Evolutionary conservation across 2,113 vertebrate species (phyloP).

Genomic region (Xerus inauris): DNA sequence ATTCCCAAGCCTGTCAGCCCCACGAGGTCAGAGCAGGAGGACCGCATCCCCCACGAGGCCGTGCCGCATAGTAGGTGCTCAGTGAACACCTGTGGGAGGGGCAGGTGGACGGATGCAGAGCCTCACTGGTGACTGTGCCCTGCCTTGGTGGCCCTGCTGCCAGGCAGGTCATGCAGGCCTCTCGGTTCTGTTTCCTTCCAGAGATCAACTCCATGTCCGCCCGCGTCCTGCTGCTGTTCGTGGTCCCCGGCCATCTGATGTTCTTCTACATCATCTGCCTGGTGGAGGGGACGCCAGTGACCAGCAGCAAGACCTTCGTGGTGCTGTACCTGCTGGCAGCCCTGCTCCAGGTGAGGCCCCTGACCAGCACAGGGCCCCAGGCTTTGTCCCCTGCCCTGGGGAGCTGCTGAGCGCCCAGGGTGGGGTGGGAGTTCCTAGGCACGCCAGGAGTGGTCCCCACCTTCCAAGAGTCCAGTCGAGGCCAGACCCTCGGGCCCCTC

Average conservation of each 20-base stretch:
- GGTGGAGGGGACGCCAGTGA: conserved; percentile 90
- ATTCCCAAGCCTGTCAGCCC: no score
- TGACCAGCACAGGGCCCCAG: not conserved
- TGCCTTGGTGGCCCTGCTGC: not conserved
- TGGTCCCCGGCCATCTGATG: conserved; percentile 94
- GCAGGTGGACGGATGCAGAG: no score
- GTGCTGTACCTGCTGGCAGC: conserved; percentile 92
- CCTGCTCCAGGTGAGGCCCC: conserved; percentile 91
- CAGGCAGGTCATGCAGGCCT: not conserved
- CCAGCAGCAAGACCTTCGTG: conserved; percentile 87
- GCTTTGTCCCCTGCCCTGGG: not conserved
- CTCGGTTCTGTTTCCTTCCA: conserved; percentile 79
- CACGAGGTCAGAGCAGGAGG: no score
- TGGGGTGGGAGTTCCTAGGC: no score
- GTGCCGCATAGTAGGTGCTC: no score
- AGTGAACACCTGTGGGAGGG: no score
- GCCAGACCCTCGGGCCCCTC: no score
- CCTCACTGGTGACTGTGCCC: not conserved
- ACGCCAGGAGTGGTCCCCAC: no score
- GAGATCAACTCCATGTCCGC: conserved; percentile 95
- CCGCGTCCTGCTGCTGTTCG: conserved; percentile 93
- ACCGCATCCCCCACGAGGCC: no score
- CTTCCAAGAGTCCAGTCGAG: no score
- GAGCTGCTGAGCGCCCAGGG: not conserved
- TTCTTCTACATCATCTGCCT: conserved; percentile 93